Percentiles rank a stretch among this genome's conserved stretches.
phyloP scores from a whole-genome alignment of 1,140 invertebrate species.

The Uloborus diversus region DNA sequence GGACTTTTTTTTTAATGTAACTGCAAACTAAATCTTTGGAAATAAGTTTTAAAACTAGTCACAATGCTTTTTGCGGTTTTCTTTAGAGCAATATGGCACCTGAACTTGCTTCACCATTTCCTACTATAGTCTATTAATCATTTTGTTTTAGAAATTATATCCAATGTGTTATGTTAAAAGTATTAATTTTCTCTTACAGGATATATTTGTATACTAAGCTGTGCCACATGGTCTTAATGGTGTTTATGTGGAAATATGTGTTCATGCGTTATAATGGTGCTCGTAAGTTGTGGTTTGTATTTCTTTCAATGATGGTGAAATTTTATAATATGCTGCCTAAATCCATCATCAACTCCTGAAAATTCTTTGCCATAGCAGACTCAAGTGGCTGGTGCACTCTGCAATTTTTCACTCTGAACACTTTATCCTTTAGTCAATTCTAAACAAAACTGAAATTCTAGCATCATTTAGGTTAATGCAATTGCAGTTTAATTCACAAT shows the following conservation, averaged over 20 bases:
- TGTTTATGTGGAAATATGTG: constrained; percentile 28
- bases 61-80: no score
- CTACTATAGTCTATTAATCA: no score
- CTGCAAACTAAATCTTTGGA: no score
- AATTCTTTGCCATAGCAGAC: neutral
- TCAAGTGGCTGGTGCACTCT: constrained; percentile 42
- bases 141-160: no score
- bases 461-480: constrained; percentile 11
- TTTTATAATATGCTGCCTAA: constrained; percentile 34
- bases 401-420: constrained; percentile 1
- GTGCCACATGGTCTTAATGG: constrained; percentile 15
- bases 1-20: no score
- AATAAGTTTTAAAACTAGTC: no score
- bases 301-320: constrained; percentile 36
- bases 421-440: constrained; percentile 6
- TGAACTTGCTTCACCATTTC: no score
- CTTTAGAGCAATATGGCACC: no score
- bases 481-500: neutral
- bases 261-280: constrained; percentile 49
- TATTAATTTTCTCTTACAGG: no score
- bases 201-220: constrained; percentile 50
- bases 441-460: neutral
- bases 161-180: no score
- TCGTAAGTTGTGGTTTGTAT: constrained; percentile 50
- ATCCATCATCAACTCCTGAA: constrained; percentile 29